Evolutionary conservation across 2,113 vertebrate species (phyloP).

Genomic region (Cheilinus undulatus): DNA sequence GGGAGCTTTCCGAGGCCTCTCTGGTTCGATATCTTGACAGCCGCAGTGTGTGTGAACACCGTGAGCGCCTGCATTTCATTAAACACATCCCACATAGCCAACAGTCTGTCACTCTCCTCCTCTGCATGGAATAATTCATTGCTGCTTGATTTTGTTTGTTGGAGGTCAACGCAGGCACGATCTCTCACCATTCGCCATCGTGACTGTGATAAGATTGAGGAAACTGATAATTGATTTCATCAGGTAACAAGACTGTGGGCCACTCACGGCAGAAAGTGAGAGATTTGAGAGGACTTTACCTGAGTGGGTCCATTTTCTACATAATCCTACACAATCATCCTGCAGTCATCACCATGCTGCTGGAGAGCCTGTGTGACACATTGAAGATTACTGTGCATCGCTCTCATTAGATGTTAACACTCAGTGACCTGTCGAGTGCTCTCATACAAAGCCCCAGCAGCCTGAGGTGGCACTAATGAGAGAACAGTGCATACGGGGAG

Average conservation of each 20-base stretch:
- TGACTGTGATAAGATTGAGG: constrained; percentile 27
- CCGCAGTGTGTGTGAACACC: constrained; percentile 45
- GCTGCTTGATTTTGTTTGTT: constrained; percentile 58
- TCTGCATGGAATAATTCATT: constrained; percentile 72
- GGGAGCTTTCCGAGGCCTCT: constrained; percentile 59
- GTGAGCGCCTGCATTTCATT: constrained; percentile 69
- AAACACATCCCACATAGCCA: constrained; percentile 64
- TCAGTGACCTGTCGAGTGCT: constrained; percentile 74
- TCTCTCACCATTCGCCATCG: not conserved
- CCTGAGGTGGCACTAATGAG: constrained; percentile 62
- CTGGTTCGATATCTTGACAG: constrained; percentile 74
- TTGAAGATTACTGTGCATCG: constrained; percentile 72
- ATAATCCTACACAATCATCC: constrained; percentile 78
- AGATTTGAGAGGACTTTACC: constrained; percentile 71
- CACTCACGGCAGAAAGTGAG: constrained; percentile 42
- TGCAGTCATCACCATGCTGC: constrained; percentile 50
- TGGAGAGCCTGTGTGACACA: constrained; percentile 57
- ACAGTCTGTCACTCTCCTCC: constrained; percentile 51
- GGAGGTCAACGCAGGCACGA: constrained; percentile 11
- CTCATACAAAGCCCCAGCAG: constrained; percentile 69
- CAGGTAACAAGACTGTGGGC: constrained; percentile 40
- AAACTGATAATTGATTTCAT: constrained; percentile 77
- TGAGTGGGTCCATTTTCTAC: constrained; percentile 77
- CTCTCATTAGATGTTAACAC: constrained; percentile 78
- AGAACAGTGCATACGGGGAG: constrained; percentile 41